Base-by-base conservation (phyloP, 2,888 invertebrate genomes). In the Parascotia fuliginaria region DNA sequence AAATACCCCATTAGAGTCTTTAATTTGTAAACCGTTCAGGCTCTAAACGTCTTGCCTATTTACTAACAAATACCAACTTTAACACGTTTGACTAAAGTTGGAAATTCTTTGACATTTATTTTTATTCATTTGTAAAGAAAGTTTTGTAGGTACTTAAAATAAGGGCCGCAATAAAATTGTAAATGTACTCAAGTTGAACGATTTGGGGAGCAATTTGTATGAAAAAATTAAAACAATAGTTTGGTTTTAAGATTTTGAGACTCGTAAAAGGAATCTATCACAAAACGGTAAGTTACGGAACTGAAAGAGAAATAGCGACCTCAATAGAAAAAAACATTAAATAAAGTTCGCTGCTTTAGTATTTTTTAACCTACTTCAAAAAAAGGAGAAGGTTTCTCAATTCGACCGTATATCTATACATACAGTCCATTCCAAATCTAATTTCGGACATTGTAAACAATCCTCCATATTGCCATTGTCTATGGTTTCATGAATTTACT, bases 1-100 rank as follows among this genome's bases (percentile, higher is more conserved):
- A 77, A 78, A 74, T 77, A 75, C 71, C 74, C 70, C 76, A 77
- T 80, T 77, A 79, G 73, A 66, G 75, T 73, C 81, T 76, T 83
- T 79, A 78, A 83, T 83, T 83, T 81, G 77, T 77, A 69, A 72
- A 58, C 63, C 54, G 60, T 67, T 57, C 53, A 31, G 42, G 44
- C 40, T 52, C 43, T 58, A 55, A 67, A 61, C 52, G 67, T 51
- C 51, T 43, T 65, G 44, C 32, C 19, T 15, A 31, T 48, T 47
- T 9, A 3, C 47, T 40, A 37, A 15, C 11, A 0, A 43, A 51
- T 53, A 14, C 0, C 1, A 29, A 39, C 34, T 43, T 14, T 50
- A 40, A 2, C 0, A 0, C 0, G 0, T 0, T 1, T 0, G 0
- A 0, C 0, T 5, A 53, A 32, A 19, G 55, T 57, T n/a, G 4